Evolutionary conservation across 2,113 vertebrate genomes (phyloP).

Genomic region (Hemichromis elongatus): DNA sequence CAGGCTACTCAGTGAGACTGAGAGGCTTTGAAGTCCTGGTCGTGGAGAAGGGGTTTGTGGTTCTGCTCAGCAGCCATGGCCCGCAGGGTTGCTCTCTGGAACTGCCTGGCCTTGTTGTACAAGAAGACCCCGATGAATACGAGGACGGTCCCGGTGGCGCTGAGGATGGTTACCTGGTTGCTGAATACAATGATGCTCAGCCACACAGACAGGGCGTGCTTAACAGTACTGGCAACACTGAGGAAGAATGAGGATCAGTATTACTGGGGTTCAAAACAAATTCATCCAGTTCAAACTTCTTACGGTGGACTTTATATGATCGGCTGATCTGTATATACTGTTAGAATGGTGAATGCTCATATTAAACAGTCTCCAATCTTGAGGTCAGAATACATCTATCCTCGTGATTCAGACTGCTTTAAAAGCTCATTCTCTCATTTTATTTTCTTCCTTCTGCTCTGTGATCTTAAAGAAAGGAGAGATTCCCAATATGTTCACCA

Average conservation of each 20-base stretch:
- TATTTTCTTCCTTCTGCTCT: not conserved
- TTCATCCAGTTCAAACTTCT: not conserved
- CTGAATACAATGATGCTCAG: slow-evolving; percentile 93
- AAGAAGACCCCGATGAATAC: slow-evolving; percentile 87
- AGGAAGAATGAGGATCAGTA: not conserved
- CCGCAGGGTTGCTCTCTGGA: slow-evolving; percentile 77
- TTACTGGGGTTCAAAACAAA: not conserved
- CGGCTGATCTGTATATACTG: not conserved
- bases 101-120: slow-evolving; percentile 89
- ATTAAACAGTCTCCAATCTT: not conserved
- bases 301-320: not conserved
- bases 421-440: not conserved
- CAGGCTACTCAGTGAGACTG: not conserved
- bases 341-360: not conserved
- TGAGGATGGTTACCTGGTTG: slow-evolving; percentile 86
- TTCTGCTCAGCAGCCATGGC: slow-evolving; percentile 68
- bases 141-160: slow-evolving; percentile 80
- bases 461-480: not conserved
- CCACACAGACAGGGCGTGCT: slow-evolving; percentile 94
- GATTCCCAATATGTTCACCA: not conserved
- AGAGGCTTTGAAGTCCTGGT: slow-evolving; percentile 43
- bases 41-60: slow-evolving; percentile 46
- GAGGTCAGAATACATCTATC: not conserved
- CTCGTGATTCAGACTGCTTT: not conserved
- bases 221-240: slow-evolving; percentile 95